phyloP scores from a whole-genome alignment of 2,797 vertebrate genomes.

The Coluber constrictor region DNA sequence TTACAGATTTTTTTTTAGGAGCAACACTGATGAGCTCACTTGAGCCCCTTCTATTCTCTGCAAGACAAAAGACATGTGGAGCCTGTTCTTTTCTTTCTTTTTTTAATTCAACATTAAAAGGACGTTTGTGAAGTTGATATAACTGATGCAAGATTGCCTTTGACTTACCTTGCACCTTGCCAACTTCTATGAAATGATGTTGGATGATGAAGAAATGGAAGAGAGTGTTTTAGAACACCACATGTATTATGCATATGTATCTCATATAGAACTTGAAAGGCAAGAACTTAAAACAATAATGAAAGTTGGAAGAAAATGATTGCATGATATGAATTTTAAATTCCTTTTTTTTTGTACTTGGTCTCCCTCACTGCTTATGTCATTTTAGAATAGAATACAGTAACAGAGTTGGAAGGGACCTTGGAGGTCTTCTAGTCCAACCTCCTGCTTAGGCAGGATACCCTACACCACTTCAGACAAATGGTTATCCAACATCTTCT shows the following conservation, averaged over 20 bases:
- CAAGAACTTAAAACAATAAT: not conserved
- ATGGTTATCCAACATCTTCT: too few relatives aligned
- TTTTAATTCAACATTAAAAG: not conserved
- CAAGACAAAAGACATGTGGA: not conserved
- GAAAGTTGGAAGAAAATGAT: not conserved
- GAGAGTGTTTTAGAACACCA: not conserved
- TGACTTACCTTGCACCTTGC: not conserved
- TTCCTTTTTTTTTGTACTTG: not conserved
- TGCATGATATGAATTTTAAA: not conserved
- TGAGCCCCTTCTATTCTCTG: not conserved
- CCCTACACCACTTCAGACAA: too few relatives aligned
- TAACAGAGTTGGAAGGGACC: too few relatives aligned
- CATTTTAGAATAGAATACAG: not conserved
- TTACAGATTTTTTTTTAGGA: not conserved
- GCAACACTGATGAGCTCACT: not conserved
- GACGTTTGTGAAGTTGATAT: not conserved
- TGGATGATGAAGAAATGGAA: not conserved
- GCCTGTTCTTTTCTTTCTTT: not conserved
- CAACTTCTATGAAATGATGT: not conserved
- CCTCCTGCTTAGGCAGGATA: too few relatives aligned
- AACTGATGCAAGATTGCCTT: not conserved
- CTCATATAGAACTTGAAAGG: not conserved
- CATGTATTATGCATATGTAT: rapidly evolving
- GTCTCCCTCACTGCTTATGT: not conserved
- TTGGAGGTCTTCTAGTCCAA: too few relatives aligned